Base-by-base conservation (phyloP, 2,888 invertebrate species). In the Lithophane leautieri region DNA sequence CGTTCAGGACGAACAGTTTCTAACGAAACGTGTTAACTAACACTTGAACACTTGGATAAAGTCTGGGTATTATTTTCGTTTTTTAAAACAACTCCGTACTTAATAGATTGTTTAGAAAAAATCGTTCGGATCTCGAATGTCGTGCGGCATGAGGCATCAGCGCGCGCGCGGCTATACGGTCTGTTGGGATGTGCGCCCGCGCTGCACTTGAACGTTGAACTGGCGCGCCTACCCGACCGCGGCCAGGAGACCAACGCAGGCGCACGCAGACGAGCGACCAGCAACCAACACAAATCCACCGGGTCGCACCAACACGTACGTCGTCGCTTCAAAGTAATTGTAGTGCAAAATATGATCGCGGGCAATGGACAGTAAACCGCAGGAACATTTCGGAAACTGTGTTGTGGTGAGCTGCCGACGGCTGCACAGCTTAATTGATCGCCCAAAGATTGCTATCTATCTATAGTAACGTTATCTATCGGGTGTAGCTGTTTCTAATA, bases 121-220 rank as follows among this genome's bases (percentile, higher is more conserved):
- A 83, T 85, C 89, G 90, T 90, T 91, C 89, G 90, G 78, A 91
- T 86, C 89, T 92, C 90, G 90, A 89, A 91, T 91, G 84, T 90
- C 81, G 90, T 89, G 88, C 91, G 89, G 91, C 89, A 85, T 89
- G 78, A 81, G 85, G 87, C 88, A 89, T 90, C 86, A 71, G 81
- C 90, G 90, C 91, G 93, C 92, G 93, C 94, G 92, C 92, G 88
- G 90, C 89, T 83, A 86, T 89, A 90, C 93, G 89, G 92, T 90
- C 93, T 91, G 92, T 92, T 89, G 89, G 90, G 93, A 92, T 94
- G 94, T 95, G 95, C 95, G 95, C 86, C 89, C 86, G 93, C 93
- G 93, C 92, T 94, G 95, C 94, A 94, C 94, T 94, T 95, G 94
- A 95, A 92, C 95, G 93, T 94, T 94, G 95, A 95, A 95, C 95